These are phyloP conservation scores for Drosophila miranda DNA, from an alignment of 1,140 invertebrate genomes.

Conservation along the genomic window DNA sequence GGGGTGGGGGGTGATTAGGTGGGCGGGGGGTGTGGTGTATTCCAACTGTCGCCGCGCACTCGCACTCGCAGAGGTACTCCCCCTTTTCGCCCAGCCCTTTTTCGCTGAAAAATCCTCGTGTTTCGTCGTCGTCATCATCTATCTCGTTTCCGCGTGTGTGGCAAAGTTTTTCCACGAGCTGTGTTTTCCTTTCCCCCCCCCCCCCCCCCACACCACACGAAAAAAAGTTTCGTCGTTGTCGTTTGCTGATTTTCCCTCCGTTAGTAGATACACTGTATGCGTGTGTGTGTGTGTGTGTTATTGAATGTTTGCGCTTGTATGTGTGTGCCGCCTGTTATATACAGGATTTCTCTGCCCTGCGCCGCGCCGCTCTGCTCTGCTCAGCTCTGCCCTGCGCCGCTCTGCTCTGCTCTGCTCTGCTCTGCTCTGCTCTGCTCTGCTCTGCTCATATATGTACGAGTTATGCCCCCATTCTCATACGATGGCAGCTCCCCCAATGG, in stretches of 20 bases:
- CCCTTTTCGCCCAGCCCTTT: slow-evolving; percentile 10
- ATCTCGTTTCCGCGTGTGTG: slow-evolving; percentile 70
- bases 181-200: slow-evolving; percentile 42
- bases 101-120: slow-evolving; percentile 5
- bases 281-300: slow-evolving; percentile 33
- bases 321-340: slow-evolving; percentile 35
- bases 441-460: too few species aligned
- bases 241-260: slow-evolving; percentile 39
- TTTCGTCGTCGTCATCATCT: slow-evolving; percentile 55
- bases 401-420: slow-evolving; percentile 8
- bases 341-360: slow-evolving; percentile 15
- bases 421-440: slow-evolving; percentile 10
- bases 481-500: slow-evolving; percentile 26
- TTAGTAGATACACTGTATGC: slow-evolving; percentile 37
- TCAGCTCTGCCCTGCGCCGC: too few species aligned
- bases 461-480: too few species aligned
- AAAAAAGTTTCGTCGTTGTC: slow-evolving; percentile 69
- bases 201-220: slow-evolving; percentile 18
- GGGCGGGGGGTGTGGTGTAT: background rate
- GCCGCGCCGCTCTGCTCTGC: too few species aligned
- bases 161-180: slow-evolving; percentile 67
- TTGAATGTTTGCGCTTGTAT: slow-evolving; percentile 26
- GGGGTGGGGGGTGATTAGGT: too few species aligned
- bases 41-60: slow-evolving; percentile 48
- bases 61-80: slow-evolving; percentile 33